phyloP scores from a whole-genome alignment of 1,140 invertebrate genomes.

The Heliconius himera region DNA sequence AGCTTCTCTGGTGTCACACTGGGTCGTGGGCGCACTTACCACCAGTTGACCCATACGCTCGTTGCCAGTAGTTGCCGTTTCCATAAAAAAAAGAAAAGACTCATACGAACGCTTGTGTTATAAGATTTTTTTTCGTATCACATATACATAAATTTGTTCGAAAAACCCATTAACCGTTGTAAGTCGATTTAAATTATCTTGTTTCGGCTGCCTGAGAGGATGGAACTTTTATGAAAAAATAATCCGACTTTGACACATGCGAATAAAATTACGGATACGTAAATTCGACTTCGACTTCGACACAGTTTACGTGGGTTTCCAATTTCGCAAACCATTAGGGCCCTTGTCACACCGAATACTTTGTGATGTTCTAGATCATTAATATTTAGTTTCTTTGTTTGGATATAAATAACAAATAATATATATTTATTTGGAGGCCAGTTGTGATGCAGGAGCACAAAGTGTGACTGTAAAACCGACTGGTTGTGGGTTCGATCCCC shows the following conservation, averaged over 20 bases:
- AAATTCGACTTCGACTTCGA: slow-evolving; percentile 3
- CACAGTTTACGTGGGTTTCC: neutral
- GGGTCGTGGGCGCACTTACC: no score
- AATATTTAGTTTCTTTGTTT: no score
- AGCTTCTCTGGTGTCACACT: no score
- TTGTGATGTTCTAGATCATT: no score
- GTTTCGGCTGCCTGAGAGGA: neutral
- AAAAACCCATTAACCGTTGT: slow-evolving; percentile 2
- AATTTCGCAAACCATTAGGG: slow-evolving; percentile 20
- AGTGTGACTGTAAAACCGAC: no score
- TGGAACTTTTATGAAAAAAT: slow-evolving; percentile 26
- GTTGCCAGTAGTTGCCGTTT: no score
- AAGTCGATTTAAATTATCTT: slow-evolving; percentile 17
- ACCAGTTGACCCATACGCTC: no score
- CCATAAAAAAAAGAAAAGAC: no score
- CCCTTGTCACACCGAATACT: neutral
- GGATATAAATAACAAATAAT: no score
- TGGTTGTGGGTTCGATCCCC: no score
- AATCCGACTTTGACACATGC: slow-evolving; percentile 19
- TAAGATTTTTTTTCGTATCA: neutral
- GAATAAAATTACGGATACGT: slow-evolving; percentile 17
- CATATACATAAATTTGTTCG: neutral
- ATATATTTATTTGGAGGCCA: no score
- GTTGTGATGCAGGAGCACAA: no score
- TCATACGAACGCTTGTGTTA: neutral